Evolutionary conservation across 2,797 vertebrate genomes (phyloP), one percentile per base, ranked within the genome.

Genomic region (Ceyx erithaca): DNA sequence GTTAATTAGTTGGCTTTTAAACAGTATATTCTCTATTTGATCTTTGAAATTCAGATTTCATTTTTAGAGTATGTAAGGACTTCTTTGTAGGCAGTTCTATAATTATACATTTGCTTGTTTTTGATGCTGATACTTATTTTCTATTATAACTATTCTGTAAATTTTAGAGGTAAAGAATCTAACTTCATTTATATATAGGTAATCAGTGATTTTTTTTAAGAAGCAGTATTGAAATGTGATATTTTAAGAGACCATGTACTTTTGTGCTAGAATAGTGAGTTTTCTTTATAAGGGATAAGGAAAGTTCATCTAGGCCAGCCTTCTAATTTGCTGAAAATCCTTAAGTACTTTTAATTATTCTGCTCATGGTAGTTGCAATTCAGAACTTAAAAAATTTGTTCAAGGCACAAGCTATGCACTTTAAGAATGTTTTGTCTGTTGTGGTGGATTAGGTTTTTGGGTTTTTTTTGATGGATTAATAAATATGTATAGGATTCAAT

Each of bases 1-100:
- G 51, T 57, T 85, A 69, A 77, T 77, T 75, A 61, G 41, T 55
- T 73, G 51, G 2, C 3, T 78, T 70, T 82, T 43, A 82, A 85
- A 57, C 45, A 84, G 72, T 61, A 12, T 43, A 48, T 72, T 40
- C 8, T 76, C 14, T 59, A 14, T 64, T 13, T 45, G 31, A 21
- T 48, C 23, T 58, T 87, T 73, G 72, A 85, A 91, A 46, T 70
- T 92, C 72, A 89, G 52, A 37, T 90, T 91, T 87, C 10, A 59
- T 73, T 91, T 83, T 77, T 35, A 78, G 51, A 52, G 5, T 31
- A 21, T 52, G 9, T 40, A 40, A 80, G 66, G 45, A 67, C 40
- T 70, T 61, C 33, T 79, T 73, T 83, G 54, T 48, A 73, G 64
- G 46, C 64, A 78, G 41, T 48, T 89, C 66, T 71, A 9, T 66